Conservation (phyloP, 1,140 invertebrate species). For the Portunus trituberculatus region DNA sequence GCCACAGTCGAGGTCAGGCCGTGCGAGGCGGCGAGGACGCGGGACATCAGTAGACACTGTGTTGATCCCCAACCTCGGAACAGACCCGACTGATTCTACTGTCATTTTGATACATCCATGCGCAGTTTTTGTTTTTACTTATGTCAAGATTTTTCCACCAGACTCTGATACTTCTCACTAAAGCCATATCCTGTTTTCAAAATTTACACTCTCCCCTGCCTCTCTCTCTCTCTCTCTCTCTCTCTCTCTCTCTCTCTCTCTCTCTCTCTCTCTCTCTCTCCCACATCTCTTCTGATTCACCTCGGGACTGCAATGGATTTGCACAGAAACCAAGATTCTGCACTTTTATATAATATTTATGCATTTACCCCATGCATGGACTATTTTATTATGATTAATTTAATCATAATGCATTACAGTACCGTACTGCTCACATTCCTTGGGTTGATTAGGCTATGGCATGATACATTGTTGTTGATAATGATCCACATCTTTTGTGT, state of each 20-base stretch:
- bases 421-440: slow-evolving; percentile 70
- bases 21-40: slow-evolving; percentile 67
- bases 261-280: too few species aligned
- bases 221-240: too few species aligned
- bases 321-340: slow-evolving; percentile 75
- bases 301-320: slow-evolving; percentile 74
- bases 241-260: too few species aligned
- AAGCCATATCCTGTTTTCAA: slow-evolving; percentile 51
- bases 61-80: slow-evolving; percentile 73
- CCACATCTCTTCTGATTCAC: slow-evolving; percentile 53
- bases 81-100: slow-evolving; percentile 71
- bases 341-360: slow-evolving; percentile 75
- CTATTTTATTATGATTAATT: slow-evolving; percentile 73
- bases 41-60: slow-evolving; percentile 74
- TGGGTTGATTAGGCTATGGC: slow-evolving; percentile 69
- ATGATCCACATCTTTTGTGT: slow-evolving; percentile 46
- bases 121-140: slow-evolving; percentile 62
- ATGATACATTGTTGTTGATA: slow-evolving; percentile 68
- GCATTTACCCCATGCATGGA: slow-evolving; percentile 75
- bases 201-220: slow-evolving; percentile 31
- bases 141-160: slow-evolving; percentile 56
- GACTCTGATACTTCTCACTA: slow-evolving; percentile 39
- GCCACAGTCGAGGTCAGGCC: slow-evolving; percentile 67
- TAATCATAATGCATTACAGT: slow-evolving; percentile 72
- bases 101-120: slow-evolving; percentile 69